Conservation (phyloP, 1,140 invertebrate genomes). For the Paraescarpia echinospica region DNA sequence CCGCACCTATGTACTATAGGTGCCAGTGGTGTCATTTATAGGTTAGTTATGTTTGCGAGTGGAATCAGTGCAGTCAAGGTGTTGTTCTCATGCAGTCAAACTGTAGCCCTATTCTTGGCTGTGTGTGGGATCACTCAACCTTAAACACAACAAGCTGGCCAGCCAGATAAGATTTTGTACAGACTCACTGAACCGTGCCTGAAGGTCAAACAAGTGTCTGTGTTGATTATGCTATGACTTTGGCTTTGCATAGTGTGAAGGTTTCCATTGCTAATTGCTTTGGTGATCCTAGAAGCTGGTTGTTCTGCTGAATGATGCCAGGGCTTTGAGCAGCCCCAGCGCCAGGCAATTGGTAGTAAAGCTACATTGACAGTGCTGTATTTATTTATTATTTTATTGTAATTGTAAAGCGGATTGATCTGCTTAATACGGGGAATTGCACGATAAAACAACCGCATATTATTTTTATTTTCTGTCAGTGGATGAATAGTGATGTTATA, state of each 20-base stretch:
- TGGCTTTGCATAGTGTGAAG: not conserved
- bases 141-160: not conserved
- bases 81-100: not conserved
- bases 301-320: not conserved
- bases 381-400: too few relatives aligned
- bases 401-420: too few relatives aligned
- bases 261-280: not conserved
- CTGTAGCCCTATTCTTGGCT: not conserved
- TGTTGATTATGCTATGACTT: not conserved
- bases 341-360: not conserved
- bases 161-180: not conserved
- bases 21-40: not conserved
- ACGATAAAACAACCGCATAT: too few relatives aligned
- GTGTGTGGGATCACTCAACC: not conserved
- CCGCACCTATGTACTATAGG: too few relatives aligned
- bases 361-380: too few relatives aligned
- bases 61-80: not conserved
- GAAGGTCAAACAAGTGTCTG: not conserved
- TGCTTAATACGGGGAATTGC: too few relatives aligned
- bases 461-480: too few relatives aligned
- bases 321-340: not conserved
- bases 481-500: too few relatives aligned
- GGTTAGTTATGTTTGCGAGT: not conserved
- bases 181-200: not conserved
- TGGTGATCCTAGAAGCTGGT: not conserved